A percentile compares a stretch with the other conserved stretches of the same genome.
Evolutionary conservation across 2,888 invertebrate genomes (phyloP).

Genomic region (Oscheius sp.): DNA sequence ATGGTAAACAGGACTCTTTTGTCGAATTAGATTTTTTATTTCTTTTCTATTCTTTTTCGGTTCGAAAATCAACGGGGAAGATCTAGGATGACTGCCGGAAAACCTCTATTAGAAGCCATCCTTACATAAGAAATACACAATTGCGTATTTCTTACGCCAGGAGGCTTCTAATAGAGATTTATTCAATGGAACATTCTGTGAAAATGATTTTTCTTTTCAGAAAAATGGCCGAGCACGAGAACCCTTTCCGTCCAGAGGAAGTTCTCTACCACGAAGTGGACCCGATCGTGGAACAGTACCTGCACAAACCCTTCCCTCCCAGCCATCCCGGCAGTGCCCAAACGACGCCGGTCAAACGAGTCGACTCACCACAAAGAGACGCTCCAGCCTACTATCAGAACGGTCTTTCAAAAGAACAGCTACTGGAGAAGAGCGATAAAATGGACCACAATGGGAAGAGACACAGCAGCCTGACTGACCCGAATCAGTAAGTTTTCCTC

Average conservation of each 20-base stretch:
- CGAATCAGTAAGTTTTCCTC: constrained; percentile 22
- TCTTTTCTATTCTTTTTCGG: too few species aligned
- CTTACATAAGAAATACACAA: too few species aligned
- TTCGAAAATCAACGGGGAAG: too few species aligned
- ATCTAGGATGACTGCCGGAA: too few species aligned
- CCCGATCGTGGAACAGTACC: constrained; percentile 73
- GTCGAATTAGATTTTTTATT: too few species aligned
- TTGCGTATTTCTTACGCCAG: too few species aligned
- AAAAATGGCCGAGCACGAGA: constrained; percentile 71
- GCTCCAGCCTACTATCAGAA: constrained; percentile 52
- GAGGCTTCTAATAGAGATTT: too few species aligned
- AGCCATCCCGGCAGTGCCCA: constrained; percentile 54
- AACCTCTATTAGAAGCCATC: too few species aligned
- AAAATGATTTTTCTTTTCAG: constrained; percentile 43
- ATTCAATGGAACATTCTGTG: too few species aligned
- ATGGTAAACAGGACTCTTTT: too few species aligned
- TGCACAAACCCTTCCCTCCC: constrained; percentile 67
- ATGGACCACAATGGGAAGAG: constrained; percentile 12
- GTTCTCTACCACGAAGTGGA: constrained; percentile 65
- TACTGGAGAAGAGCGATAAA: constrained; percentile 50
- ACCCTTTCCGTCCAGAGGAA: constrained; percentile 73
- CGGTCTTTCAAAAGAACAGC: constrained; percentile 59
- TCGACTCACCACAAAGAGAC: constrained; percentile 5
- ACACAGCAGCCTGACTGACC: constrained; percentile 23
- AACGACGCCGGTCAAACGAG: constrained; percentile 41